Evolutionary conservation across 2,888 invertebrate genomes (phyloP).

Genomic region (Psococerastis gibbosa): DNA sequence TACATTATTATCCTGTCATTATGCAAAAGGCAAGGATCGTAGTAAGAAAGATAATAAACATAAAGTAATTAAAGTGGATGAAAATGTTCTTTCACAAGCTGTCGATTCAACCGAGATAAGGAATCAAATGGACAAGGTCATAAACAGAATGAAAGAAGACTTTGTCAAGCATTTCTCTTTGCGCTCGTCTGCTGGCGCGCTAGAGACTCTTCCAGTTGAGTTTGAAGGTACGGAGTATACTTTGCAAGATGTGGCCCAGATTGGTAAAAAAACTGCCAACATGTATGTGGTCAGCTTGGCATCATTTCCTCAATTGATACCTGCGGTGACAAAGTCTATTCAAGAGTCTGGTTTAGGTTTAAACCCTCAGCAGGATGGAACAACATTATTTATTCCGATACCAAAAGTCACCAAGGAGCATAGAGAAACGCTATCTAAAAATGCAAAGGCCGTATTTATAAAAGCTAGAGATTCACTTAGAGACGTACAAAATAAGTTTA

Average conservation of each 20-base stretch:
- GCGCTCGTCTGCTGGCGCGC: slow-evolving; percentile 55
- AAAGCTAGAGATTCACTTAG: slow-evolving; percentile 59
- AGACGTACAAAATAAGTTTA: slow-evolving; percentile 50
- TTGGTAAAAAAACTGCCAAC: slow-evolving; percentile 72
- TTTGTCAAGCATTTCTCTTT: slow-evolving; percentile 61
- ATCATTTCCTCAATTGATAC: slow-evolving; percentile 70
- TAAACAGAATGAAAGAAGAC: slow-evolving; percentile 58
- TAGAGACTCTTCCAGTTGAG: slow-evolving; percentile 55
- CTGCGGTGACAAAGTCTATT: slow-evolving; percentile 55
- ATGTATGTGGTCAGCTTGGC: slow-evolving; percentile 66
- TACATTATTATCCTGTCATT: too few relatives aligned
- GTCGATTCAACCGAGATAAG: slow-evolving; percentile 49
- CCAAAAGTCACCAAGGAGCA: slow-evolving; percentile 90
- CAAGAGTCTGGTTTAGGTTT: slow-evolving; percentile 70
- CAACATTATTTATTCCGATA: slow-evolving; percentile 68
- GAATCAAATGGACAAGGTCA: slow-evolving; percentile 40
- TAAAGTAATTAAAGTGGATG: slow-evolving; percentile 44
- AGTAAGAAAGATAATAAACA: slow-evolving; percentile 20
- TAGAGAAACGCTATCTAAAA: slow-evolving; percentile 70
- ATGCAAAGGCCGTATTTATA: slow-evolving; percentile 62
- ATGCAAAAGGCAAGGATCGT: slow-evolving; percentile 5
- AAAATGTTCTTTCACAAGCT: slow-evolving; percentile 47
- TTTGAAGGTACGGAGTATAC: slow-evolving; percentile 65
- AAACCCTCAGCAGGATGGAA: slow-evolving; percentile 90
- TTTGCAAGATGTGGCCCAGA: slow-evolving; percentile 73